Percentiles rank a stretch among this genome's conserved stretches.
These are phyloP conservation scores for Caenorhabditis sp. DNA, from an alignment of 2,888 invertebrate species.

Conservation along the genomic window DNA sequence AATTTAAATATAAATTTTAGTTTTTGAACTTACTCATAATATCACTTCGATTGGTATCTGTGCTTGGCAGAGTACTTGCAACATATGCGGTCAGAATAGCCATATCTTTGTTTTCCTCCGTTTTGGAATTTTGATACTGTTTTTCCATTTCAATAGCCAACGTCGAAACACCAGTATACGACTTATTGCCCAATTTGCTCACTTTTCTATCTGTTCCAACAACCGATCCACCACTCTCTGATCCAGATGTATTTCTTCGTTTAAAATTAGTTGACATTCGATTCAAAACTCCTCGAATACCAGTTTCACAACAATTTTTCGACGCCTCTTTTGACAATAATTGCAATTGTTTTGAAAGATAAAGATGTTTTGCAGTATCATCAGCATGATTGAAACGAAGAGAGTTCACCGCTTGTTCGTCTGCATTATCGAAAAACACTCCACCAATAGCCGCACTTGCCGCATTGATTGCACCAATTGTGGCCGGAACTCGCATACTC, in stretches of 20 bases:
- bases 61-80: slow-evolving; percentile 13
- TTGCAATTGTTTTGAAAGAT: slow-evolving; percentile 1
- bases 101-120: slow-evolving; percentile 14
- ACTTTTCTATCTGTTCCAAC: neutral
- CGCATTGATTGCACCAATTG: slow-evolving; percentile 33
- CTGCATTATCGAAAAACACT: slow-evolving; percentile 23
- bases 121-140: slow-evolving; percentile 10
- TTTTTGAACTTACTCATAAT: slow-evolving; percentile 5
- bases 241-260: neutral
- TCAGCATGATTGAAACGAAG: neutral
- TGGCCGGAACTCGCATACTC: slow-evolving; percentile 34
- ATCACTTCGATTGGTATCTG: slow-evolving; percentile 4
- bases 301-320: neutral
- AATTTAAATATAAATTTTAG: too few relatives aligned
- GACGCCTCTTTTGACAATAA: neutral
- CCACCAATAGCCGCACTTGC: slow-evolving; percentile 33
- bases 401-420: slow-evolving; percentile 7
- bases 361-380: neutral
- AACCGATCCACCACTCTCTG: neutral
- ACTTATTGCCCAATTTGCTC: neutral
- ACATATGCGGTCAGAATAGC: slow-evolving; percentile 27
- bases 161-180: slow-evolving; percentile 16
- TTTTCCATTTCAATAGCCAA: slow-evolving; percentile 32
- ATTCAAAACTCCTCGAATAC: neutral
- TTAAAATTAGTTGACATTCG: neutral